phyloP scores from a whole-genome alignment of 2,888 invertebrate species.

The Deroplatys truncata region DNA sequence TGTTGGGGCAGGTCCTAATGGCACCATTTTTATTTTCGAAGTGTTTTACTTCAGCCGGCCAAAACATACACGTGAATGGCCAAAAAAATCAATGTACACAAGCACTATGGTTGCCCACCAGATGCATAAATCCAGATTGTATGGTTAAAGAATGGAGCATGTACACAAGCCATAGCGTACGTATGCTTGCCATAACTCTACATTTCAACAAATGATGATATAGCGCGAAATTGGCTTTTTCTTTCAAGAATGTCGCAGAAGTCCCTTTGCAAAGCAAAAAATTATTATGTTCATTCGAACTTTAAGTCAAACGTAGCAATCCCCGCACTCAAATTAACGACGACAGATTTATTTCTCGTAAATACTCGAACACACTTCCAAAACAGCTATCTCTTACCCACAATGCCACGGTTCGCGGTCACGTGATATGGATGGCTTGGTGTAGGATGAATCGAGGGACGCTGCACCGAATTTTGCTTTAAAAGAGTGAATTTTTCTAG shows the following conservation, averaged over 20 bases:
- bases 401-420: slow-evolving; percentile 15
- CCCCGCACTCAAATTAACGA: background rate
- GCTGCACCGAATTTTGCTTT: slow-evolving; percentile 19
- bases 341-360: background rate
- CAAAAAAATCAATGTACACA: background rate
- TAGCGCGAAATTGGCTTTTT: background rate
- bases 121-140: background rate
- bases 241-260: background rate
- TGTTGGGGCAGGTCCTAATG: slow-evolving; percentile 63
- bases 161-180: background rate
- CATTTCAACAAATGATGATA: background rate
- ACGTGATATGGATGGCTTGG: slow-evolving; percentile 24
- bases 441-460: slow-evolving; percentile 21
- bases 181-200: background rate
- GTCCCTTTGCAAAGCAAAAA: background rate
- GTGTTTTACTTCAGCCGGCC: background rate
- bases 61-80: background rate
- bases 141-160: background rate
- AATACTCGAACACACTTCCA: background rate
- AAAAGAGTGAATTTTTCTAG: background rate
- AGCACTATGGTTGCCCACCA: background rate
- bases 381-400: slow-evolving; percentile 17
- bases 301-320: background rate
- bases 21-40: slow-evolving; percentile 55
- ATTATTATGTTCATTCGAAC: background rate